Base-by-base conservation (phyloP, 2,888 invertebrate genomes). In the Ganaspis brasiliensis region DNA sequence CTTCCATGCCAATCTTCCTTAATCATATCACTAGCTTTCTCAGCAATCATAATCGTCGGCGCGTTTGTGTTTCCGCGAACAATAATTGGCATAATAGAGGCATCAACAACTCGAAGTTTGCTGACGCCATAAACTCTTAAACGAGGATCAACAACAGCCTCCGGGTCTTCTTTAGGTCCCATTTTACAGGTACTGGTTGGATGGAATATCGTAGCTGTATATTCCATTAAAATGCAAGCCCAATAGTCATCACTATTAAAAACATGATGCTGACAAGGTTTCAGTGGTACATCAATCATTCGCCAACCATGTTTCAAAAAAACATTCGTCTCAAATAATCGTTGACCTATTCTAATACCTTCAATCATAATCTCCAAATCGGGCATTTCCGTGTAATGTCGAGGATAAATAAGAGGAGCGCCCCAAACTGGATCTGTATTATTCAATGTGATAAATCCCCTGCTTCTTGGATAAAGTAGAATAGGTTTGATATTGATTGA, bases 11-110 rank as follows among this genome's bases (percentile, higher is more conserved):
- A 97, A 91, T 97, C 97, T 89, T 97, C 95, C 89, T 97, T 97
- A 80, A 98, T 96, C 94, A 98, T 94, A 88, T 98, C 97, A 5
- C 97, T 95, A 0, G 95, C 97, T 89, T 97, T 97, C 87, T 98
- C 93, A 0, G 92, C 94, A 26, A 94, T 92, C 93, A 94, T 93
- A 16, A 93, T 92, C 5, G 92, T 92, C 0, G 93, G 92, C 0
- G 93, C 93, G 74, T 93, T 92, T 12, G 93, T 93, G 9, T 91
- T 91, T 1, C 93, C 93, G 2, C 94, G 91, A 0, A 94, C 92
- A 79, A 95, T 93, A 31, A 91, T 89, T 0, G 95, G 95, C 94
- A 95, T 95, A 21, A 95, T 93, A 0, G 95, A 95, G 0, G 95
- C 93, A 87, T 96, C 96, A 14, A 95, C 93, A 0, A 96, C 95